phyloP scores from a whole-genome alignment of 2,797 vertebrate genomes.

The Loris lydekkerianus region DNA sequence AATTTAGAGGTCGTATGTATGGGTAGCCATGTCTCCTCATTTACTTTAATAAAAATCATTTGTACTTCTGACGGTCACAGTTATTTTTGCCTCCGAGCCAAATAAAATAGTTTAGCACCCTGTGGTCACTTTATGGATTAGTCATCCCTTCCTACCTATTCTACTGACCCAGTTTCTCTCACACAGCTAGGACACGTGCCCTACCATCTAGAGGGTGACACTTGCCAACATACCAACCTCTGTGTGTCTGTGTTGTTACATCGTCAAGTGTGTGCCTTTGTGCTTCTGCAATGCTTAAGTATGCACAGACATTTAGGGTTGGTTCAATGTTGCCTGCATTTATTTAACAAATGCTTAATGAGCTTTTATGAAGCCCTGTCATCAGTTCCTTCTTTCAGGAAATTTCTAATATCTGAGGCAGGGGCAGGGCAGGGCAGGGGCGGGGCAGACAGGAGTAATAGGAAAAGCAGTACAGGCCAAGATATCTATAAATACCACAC shows the following conservation, averaged over 20 bases:
- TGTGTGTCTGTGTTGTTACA: not conserved
- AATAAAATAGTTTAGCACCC: constrained; percentile 46
- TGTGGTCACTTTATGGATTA: not conserved
- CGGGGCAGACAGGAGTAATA: not conserved
- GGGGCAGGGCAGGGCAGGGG: no score
- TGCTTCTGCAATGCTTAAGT: not conserved
- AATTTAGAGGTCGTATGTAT: not conserved
- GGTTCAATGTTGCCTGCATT: not conserved
- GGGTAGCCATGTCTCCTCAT: not conserved
- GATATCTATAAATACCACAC: not conserved
- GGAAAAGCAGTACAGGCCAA: not conserved
- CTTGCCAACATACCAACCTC: not conserved
- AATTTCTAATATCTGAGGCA: not conserved
- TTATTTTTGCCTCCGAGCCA: constrained; percentile 67
- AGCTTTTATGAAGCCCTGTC: not conserved
- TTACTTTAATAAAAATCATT: constrained; percentile 72
- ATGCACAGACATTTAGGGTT: not conserved
- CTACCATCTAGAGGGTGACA: not conserved
- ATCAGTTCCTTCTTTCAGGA: constrained; percentile 22
- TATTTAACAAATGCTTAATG: not conserved
- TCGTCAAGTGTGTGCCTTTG: not conserved
- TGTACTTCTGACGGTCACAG: not conserved
- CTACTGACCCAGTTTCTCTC: constrained; percentile 44
- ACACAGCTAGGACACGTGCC: not conserved
- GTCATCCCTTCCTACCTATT: constrained; percentile 40